These are phyloP conservation scores for Cosmia trapezina DNA, from an alignment of 2,888 invertebrate species.

Conservation along the genomic window DNA sequence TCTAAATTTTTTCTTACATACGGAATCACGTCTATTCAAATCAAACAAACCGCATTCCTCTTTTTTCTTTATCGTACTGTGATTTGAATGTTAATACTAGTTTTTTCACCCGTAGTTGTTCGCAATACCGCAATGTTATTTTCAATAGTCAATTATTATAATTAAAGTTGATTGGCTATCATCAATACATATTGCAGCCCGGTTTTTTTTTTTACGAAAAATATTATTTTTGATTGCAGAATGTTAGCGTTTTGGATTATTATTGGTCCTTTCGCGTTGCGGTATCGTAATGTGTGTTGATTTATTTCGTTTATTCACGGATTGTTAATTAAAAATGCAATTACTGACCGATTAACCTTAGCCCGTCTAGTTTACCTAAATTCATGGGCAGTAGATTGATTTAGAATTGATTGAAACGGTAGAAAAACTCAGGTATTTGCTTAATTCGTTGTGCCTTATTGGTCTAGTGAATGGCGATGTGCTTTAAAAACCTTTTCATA, in stretches of 20 bases:
- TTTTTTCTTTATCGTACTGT: conserved; percentile 50
- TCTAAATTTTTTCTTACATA: neutral
- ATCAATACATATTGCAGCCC: conserved; percentile 68
- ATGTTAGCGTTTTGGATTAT: conserved; percentile 49
- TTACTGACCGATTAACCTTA: conserved; percentile 42
- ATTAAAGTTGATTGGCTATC: conserved; percentile 72
- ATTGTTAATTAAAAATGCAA: conserved; percentile 63
- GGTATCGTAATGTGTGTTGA: conserved; percentile 56
- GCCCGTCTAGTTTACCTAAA: conserved; percentile 48
- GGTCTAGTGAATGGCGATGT: neutral
- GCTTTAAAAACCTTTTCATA: neutral
- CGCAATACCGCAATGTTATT: conserved; percentile 69
- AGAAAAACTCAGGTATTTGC: conserved; percentile 23
- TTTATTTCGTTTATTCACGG: conserved; percentile 59
- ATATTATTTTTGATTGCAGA: conserved; percentile 61
- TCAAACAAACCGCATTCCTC: conserved; percentile 43
- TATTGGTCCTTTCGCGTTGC: conserved; percentile 55
- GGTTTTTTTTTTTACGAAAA: conserved; percentile 52
- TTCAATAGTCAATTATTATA: conserved; percentile 73
- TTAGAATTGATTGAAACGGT: conserved; percentile 34
- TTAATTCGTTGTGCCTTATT: conserved; percentile 41
- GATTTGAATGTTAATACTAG: conserved; percentile 57
- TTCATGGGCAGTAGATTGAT: conserved; percentile 26
- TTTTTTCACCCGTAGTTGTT: conserved; percentile 60
- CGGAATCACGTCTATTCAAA: conserved; percentile 27